phyloP scores from a whole-genome alignment of 2,113 vertebrate species.

The Rhea pennata region DNA sequence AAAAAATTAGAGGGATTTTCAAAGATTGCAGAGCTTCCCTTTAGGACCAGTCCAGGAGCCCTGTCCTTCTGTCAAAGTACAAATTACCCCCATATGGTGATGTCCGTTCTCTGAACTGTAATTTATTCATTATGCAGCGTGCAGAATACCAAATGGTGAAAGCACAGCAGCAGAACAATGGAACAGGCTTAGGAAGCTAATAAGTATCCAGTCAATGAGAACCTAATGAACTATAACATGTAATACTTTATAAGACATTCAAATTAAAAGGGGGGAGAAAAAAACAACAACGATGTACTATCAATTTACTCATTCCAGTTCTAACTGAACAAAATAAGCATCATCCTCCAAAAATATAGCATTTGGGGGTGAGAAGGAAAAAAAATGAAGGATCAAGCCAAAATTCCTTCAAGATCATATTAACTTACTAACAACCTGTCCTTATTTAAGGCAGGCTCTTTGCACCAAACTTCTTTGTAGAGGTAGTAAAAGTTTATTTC shows the following conservation, averaged over 20 bases:
- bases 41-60: slow-evolving; percentile 53
- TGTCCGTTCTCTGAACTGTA: slow-evolving; percentile 65
- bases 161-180: slow-evolving; percentile 55
- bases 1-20: slow-evolving; percentile 71
- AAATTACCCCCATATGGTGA: slow-evolving; percentile 67
- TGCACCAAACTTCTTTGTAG: background rate
- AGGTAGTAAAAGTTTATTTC: background rate
- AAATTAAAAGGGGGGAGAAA: slow-evolving; percentile 1
- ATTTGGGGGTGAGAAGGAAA: background rate
- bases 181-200: slow-evolving; percentile 32
- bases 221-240: slow-evolving; percentile 37
- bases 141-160: slow-evolving; percentile 61
- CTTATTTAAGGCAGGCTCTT: background rate
- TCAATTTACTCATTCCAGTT: slow-evolving; percentile 8
- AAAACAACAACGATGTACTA: background rate
- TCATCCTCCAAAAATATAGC: background rate
- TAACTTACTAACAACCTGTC: background rate
- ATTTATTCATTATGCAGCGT: slow-evolving; percentile 70
- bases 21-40: slow-evolving; percentile 56
- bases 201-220: slow-evolving; percentile 41
- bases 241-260: slow-evolving; percentile 40
- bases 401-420: background rate
- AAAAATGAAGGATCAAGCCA: background rate
- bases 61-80: slow-evolving; percentile 68
- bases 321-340: background rate